These are phyloP conservation scores for Aramus guarauna DNA, from an alignment of 2,113 vertebrate genomes.

Conservation along the genomic window DNA sequence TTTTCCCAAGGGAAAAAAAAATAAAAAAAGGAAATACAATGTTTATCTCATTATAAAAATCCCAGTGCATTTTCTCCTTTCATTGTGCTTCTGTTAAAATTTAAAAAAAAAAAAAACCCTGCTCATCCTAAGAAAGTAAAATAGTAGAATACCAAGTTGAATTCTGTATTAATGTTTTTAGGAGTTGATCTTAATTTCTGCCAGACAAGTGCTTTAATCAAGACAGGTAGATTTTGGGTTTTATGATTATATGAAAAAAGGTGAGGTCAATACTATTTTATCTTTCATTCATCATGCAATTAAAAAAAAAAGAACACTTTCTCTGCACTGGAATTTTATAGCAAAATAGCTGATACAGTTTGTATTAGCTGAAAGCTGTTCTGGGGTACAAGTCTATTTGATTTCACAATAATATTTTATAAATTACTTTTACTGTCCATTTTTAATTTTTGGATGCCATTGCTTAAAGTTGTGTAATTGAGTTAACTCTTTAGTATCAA, in stretches of 20 bases:
- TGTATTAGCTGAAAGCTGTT: not conserved
- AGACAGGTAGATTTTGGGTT: not conserved
- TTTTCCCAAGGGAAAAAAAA: not conserved
- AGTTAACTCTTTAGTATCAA: not conserved
- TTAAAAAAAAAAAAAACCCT: not conserved
- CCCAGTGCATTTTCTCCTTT: not conserved
- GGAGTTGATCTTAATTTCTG: not conserved
- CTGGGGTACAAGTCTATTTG: not conserved
- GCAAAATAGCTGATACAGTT: not conserved
- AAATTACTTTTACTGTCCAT: not conserved
- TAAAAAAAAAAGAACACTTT: not conserved
- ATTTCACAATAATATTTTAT: not conserved
- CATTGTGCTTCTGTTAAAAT: not conserved
- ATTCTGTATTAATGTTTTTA: not conserved
- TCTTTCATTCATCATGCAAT: not conserved
- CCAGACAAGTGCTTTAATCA: not conserved
- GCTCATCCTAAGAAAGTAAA: not conserved
- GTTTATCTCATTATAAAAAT: not conserved
- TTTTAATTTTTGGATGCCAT: not conserved
- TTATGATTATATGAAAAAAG: not conserved
- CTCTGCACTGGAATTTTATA: not conserved
- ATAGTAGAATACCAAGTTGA: not conserved
- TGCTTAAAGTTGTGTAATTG: not conserved
- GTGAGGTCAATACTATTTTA: not conserved
- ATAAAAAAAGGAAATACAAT: not conserved